Percentiles rank a stretch among this genome's conserved stretches.
Evolutionary conservation across 2,888 invertebrate genomes (phyloP).

Genomic region (Drosophila prolongata): DNA sequence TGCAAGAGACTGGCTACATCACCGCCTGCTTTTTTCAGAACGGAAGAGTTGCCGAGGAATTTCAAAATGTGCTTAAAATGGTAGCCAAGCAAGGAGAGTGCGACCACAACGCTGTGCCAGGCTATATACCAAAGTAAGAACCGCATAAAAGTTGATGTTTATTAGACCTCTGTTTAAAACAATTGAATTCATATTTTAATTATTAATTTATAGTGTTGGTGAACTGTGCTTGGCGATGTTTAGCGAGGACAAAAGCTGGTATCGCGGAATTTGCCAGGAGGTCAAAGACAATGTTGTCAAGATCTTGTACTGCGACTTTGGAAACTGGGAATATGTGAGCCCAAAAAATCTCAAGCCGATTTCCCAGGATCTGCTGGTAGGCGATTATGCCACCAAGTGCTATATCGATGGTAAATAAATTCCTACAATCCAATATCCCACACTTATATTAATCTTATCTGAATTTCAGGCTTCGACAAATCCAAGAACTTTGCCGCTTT

Average conservation of each 20-base stretch:
- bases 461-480: slow-evolving; percentile 48
- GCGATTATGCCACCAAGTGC: slow-evolving; percentile 49
- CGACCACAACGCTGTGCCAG: slow-evolving; percentile 4
- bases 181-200: too few species aligned
- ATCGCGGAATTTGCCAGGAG: slow-evolving; percentile 55
- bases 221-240: slow-evolving; percentile 56
- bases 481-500: slow-evolving; percentile 37
- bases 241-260: slow-evolving; percentile 57
- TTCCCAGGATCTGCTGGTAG: slow-evolving; percentile 7
- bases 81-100: slow-evolving; percentile 12
- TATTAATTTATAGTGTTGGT: slow-evolving; percentile 36
- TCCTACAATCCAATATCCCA: fast-evolving
- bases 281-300: slow-evolving; percentile 3
- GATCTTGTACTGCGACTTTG: slow-evolving; percentile 58
- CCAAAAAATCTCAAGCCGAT: slow-evolving; percentile 48
- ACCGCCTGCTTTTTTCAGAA: slow-evolving; percentile 40
- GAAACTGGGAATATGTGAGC: slow-evolving; percentile 48
- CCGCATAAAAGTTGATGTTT: too few species aligned
- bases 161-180: too few species aligned
- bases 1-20: slow-evolving; percentile 43
- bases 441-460: not conserved
- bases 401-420: slow-evolving; percentile 51
- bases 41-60: slow-evolving; percentile 8
- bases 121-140: slow-evolving; percentile 52
- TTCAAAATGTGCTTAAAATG: slow-evolving; percentile 12